Base-by-base conservation (phyloP, 2,113 vertebrate species). In the Merops nubicus region DNA sequence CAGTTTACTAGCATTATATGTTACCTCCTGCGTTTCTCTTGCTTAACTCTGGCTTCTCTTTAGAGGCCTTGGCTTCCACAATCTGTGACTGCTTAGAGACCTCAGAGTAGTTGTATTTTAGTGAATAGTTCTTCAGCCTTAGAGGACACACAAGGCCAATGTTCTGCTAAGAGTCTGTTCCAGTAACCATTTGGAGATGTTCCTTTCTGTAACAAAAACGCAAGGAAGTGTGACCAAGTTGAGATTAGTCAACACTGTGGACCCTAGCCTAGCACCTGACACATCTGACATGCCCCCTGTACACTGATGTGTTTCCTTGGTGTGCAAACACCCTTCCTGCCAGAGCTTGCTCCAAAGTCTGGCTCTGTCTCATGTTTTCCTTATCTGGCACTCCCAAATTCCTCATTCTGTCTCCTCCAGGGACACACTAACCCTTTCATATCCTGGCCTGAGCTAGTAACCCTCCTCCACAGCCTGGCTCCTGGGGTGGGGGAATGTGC, bases 311-410 rank as follows among this genome's bases (percentile, higher is more conserved):
- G 40, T 10, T 90, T 77, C 63, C 48, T 54, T 69, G 28, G 88
- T 73, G 81, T 95, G 54, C 53, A 91, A 86, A 70, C 16, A 16
- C 8, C 13, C 12, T 20, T 96, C 79, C 43, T 95, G 88, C 93
- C 34, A 88, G 91, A 86, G 75, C 91, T 91, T 95, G 88, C 72
- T 90, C 59, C 50, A 47, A 31, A 77, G 28, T 82, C 63, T 88
- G 42, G 2, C 42, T 85, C 59, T 94, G 31, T 45, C 83, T 76
- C 20, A 69, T 53, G 25, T 90, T 89, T 78, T 88, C 72, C 70
- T 69, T 94, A 31, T 42, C n/a, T 17, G 88, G 29, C 92, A 57
- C 85, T 95, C 85, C 94, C 29, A 4, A 86, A 96, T 95, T 94
- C 92, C 67, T 96, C 17, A 40, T 94, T 74, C 51, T 73, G 5